Base-by-base conservation (phyloP, 2,113 vertebrate genomes). In the Mugil cephalus region DNA sequence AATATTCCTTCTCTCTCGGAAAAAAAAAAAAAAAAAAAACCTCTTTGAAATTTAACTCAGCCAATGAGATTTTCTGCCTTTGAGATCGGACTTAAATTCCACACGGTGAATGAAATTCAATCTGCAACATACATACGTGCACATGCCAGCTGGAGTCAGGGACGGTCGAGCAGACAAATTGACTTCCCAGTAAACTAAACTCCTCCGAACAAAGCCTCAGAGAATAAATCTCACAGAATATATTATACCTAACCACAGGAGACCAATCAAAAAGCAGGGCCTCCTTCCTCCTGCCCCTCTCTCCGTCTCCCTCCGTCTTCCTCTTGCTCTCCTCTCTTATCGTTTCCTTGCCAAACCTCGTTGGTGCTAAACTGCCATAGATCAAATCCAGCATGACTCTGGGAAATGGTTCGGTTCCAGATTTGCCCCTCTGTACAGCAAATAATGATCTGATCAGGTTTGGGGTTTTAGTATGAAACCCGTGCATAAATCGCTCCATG, bases 401-500 rank as follows among this genome's bases (percentile, higher is more conserved):
- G 83, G 86, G 86, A 88, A 91, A 75, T 12, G 61, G 69, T 89
- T 88, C 83, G 69, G 34, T 74, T 82, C 72, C 79, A 80, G 79
- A 84, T 75, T 81, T 40, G 30, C 80, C 51, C 35, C 1, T 71
- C 55, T 80, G 40, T 60, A 51, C 47, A 70, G 63, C 55, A 46
- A 82, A 62, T 77, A 69, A 81, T 69, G 75, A 85, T 80, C 58
- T 77, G 82, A 84, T 91, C 76, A 85, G 79, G 72, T 83, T 60
- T 6, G 35, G 50, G 68, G 68, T 63, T 69, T n/a, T 56, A 55
- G 83, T 46, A 58, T 80, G 74, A 91, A 87, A 84, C 83, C 87
- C 80, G 46, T 88, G 85, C 51, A 92, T 89, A 88, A 91, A 79
- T 59, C 46, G 42, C 77, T 77, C 84, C 86, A 86, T 91, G 88